These are phyloP conservation scores for Emesis castigata DNA, from an alignment of 2,888 invertebrate genomes.

Conservation along the genomic window DNA sequence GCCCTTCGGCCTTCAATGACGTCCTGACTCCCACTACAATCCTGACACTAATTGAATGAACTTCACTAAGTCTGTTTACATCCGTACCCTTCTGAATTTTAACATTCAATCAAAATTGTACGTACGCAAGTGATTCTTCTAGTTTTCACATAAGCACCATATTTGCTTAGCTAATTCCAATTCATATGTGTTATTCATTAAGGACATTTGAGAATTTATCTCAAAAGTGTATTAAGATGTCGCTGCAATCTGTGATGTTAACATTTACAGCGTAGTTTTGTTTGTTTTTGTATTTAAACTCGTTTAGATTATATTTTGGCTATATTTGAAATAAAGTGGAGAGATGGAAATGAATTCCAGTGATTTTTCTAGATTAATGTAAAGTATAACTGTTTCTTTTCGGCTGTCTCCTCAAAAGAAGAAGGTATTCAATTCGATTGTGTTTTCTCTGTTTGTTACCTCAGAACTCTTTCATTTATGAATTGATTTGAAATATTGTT, in stretches of 20 bases:
- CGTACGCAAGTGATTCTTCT: background rate
- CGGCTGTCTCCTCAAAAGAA: no score
- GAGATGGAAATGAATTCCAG: background rate
- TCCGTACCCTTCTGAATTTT: constrained; percentile 66
- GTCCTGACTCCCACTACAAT: constrained; percentile 81
- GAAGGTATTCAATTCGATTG: no score
- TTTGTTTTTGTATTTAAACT: background rate
- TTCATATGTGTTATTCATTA: background rate
- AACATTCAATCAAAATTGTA: background rate
- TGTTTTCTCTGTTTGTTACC: no score
- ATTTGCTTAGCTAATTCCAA: background rate
- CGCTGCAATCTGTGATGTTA: background rate
- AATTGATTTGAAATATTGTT: no score
- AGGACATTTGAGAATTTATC: background rate
- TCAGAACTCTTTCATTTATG: no score
- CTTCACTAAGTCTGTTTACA: constrained; percentile 81
- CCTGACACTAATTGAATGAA: constrained; percentile 83
- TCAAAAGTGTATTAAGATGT: background rate
- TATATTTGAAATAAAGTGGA: background rate
- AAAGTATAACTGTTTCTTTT: background rate
- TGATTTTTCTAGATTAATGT: background rate
- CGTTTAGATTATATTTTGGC: background rate
- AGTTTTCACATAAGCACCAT: background rate
- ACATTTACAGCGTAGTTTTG: background rate
- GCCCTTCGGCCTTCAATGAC: constrained; percentile 81